phyloP scores from a whole-genome alignment of 2,888 invertebrate species.

The Philhelius pedissequus region DNA sequence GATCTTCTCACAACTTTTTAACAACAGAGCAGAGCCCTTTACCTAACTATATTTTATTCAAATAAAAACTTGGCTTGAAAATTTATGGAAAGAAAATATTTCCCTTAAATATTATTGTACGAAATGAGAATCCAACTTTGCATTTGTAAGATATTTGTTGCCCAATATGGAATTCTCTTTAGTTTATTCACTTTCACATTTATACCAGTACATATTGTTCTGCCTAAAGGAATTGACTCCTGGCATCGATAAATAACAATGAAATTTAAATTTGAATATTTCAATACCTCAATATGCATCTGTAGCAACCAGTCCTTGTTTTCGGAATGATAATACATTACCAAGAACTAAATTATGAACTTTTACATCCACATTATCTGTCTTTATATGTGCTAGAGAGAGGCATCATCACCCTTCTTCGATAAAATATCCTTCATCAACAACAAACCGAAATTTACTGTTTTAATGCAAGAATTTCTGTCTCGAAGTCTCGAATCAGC shows the following conservation, averaged over 20 bases:
- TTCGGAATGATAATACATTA: conserved; percentile 1
- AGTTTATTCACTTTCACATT: not conserved
- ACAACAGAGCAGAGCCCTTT: too few species aligned
- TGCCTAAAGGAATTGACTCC: not conserved
- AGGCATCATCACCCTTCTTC: not conserved
- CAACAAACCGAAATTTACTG: not conserved
- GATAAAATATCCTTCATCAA: conserved; percentile 34
- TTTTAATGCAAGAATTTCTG: conserved; percentile 19
- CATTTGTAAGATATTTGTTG: not conserved
- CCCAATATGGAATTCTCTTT: not conserved
- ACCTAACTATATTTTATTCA: too few species aligned
- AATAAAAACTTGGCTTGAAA: too few species aligned
- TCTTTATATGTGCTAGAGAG: not conserved
- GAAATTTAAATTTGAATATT: not conserved
- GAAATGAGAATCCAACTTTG: not conserved
- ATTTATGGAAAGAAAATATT: not conserved
- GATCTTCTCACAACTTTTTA: too few species aligned
- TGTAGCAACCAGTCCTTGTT: not conserved
- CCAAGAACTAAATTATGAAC: not conserved
- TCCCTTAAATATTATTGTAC: not conserved
- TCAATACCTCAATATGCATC: not conserved
- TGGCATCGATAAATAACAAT: conserved; percentile 8
- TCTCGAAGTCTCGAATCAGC: not conserved
- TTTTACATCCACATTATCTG: not conserved
- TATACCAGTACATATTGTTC: not conserved